Evolutionary conservation across 1,140 invertebrate species (phyloP).

Genomic region (Brachionus paranguensis): DNA sequence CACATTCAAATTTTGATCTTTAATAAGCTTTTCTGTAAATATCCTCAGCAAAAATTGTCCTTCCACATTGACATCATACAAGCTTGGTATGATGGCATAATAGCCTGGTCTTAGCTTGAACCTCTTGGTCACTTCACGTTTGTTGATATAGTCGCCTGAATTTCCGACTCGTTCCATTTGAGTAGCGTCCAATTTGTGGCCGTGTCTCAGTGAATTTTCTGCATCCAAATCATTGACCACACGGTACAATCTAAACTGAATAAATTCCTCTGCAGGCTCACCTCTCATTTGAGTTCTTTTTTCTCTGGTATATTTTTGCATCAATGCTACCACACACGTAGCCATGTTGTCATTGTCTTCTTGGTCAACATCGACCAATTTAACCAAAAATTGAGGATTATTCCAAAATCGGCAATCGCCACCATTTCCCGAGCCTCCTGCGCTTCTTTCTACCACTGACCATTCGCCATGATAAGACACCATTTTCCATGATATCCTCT

Average conservation of each 20-base stretch:
- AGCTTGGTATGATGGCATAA: constrained; percentile 64
- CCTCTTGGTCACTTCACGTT: constrained; percentile 50
- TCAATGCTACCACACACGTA: not conserved
- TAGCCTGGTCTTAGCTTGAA: constrained; percentile 56
- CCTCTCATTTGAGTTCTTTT: not conserved
- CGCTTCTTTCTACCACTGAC: not conserved
- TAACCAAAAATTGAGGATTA: constrained; percentile 39
- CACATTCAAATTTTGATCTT: constrained; percentile 25
- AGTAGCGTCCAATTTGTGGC: not conserved
- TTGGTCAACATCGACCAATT: constrained; percentile 5
- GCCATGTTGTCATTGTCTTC: constrained; percentile 21
- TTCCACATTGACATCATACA: constrained; percentile 60
- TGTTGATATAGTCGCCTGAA: constrained; percentile 52
- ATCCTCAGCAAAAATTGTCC: constrained; percentile 61
- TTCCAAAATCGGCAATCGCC: not conserved
- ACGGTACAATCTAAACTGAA: constrained; percentile 27
- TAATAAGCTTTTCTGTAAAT: constrained; percentile 53
- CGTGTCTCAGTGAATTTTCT: not conserved
- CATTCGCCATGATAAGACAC: not conserved
- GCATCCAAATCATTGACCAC: not conserved
- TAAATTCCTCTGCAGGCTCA: constrained; percentile 37
- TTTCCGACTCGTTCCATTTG: constrained; percentile 43
- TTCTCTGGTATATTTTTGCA: constrained; percentile 40
- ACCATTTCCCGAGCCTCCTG: constrained; percentile 34
- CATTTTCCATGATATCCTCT: not conserved